These are phyloP conservation scores for Carollia perspicillata DNA, from an alignment of 2,113 vertebrate species.

Conservation along the genomic window DNA sequence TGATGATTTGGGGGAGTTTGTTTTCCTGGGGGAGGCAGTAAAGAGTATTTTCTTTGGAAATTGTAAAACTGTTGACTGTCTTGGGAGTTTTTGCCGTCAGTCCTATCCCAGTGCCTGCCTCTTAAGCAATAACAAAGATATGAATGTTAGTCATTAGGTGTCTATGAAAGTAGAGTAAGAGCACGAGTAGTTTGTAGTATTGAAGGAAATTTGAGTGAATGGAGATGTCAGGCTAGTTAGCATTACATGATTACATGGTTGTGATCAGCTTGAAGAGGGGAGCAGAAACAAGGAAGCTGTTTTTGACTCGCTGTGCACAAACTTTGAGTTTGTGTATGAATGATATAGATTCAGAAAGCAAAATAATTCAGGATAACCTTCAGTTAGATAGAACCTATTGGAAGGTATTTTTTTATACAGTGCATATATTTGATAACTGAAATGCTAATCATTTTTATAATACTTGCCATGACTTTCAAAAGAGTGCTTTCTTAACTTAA, in stretches of 20 bases:
- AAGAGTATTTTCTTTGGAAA: slow-evolving; percentile 18
- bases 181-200: neutral
- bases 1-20: slow-evolving; percentile 6
- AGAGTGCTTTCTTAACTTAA: slow-evolving; percentile 15
- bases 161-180: slow-evolving; percentile 15
- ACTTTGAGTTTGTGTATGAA: neutral
- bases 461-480: neutral
- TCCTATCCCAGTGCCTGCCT: neutral
- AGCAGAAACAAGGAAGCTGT: no score
- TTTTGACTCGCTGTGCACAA: neutral
- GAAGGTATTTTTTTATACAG: slow-evolving; percentile 23
- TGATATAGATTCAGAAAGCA: neutral
- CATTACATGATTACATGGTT: neutral
- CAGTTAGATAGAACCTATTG: neutral
- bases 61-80: neutral
- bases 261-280: no score
- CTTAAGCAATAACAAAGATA: slow-evolving; percentile 13
- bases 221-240: neutral
- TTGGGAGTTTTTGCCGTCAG: neutral
- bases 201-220: slow-evolving; percentile 18
- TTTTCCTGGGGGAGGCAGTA: neutral
- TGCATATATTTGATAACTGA: slow-evolving; percentile 16
- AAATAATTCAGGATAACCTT: neutral
- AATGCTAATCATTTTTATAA: neutral
- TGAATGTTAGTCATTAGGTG: neutral